A percentile compares a stretch with the other conserved stretches of the same genome.
These are phyloP conservation scores for Seriola quinqueradiata DNA, from an alignment of 2,113 vertebrate species.

Conservation along the genomic window DNA sequence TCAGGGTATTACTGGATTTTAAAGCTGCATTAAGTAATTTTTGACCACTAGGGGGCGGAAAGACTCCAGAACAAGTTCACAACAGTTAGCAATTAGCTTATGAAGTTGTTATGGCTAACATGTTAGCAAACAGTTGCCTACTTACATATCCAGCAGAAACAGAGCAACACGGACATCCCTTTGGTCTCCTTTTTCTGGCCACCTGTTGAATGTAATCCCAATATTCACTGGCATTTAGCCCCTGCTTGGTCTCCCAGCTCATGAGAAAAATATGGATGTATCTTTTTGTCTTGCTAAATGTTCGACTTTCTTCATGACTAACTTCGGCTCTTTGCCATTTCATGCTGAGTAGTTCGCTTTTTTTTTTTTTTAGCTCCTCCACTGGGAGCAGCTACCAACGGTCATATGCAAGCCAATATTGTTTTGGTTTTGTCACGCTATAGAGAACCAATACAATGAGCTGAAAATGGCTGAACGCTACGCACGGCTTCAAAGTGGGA, in stretches of 20 bases:
- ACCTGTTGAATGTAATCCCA: conserved; percentile 84
- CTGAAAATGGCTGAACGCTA: conserved; percentile 31
- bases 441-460: conserved; percentile 46
- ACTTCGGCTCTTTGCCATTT: conserved; percentile 37
- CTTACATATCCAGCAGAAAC: conserved; percentile 84
- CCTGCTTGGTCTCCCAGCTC: conserved; percentile 46
- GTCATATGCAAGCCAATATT: not conserved
- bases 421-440: conserved; percentile 35
- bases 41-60: conserved; percentile 82
- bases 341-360: conserved; percentile 8
- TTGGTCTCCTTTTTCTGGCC: conserved; percentile 83
- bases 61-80: conserved; percentile 79
- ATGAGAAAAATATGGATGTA: conserved; percentile 22
- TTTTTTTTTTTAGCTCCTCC: conserved; percentile 22
- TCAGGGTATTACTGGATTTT: conserved; percentile 59
- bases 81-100: conserved; percentile 78
- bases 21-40: conserved; percentile 75
- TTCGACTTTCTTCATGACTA: conserved; percentile 34
- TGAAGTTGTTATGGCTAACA: conserved; percentile 78
- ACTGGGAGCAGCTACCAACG: not conserved
- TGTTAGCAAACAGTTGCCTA: conserved; percentile 82
- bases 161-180: conserved; percentile 83
- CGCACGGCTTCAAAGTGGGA: conserved; percentile 17
- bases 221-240: conserved; percentile 79
- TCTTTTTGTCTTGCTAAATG: conserved; percentile 19